Percentiles rank a stretch among this genome's conserved stretches.
Conservation (phyloP, 2,888 invertebrate genomes). For the Microplitis manilae region DNA sequence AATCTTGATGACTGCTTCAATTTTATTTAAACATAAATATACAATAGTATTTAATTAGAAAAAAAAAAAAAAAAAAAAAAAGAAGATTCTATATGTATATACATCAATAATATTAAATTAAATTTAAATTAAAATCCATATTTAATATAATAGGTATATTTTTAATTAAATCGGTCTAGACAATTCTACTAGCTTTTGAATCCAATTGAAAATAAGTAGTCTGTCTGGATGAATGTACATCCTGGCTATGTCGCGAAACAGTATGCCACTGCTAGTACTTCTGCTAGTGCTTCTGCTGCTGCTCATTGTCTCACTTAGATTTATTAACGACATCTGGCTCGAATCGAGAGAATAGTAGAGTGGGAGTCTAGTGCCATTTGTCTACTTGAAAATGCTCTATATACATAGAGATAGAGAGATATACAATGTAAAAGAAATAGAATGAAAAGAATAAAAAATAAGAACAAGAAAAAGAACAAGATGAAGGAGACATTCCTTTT, state of each 20-base stretch:
- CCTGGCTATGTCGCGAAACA: slow-evolving; percentile 16
- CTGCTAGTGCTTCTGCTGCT: slow-evolving; percentile 24
- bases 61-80: too few relatives aligned
- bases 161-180: neutral
- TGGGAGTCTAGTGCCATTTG: slow-evolving; percentile 19
- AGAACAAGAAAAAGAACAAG: neutral
- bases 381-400: slow-evolving; percentile 25
- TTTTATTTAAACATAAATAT: too few relatives aligned
- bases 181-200: neutral
- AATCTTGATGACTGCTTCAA: too few relatives aligned
- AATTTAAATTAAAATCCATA: too few relatives aligned
- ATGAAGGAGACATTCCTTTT: slow-evolving; percentile 4
- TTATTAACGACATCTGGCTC: slow-evolving; percentile 16
- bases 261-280: neutral
- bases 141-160: too few relatives aligned
- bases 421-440: neutral
- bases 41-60: too few relatives aligned
- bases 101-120: too few relatives aligned
- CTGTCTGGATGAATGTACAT: slow-evolving; percentile 15
- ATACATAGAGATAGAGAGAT: neutral
- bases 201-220: slow-evolving; percentile 3
- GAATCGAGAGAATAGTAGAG: slow-evolving; percentile 20
- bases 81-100: too few relatives aligned
- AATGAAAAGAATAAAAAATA: neutral
- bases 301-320: slow-evolving; percentile 31